Evolutionary conservation across 2,113 vertebrate species (phyloP).

Genomic region (Bombycilla garrulus): DNA sequence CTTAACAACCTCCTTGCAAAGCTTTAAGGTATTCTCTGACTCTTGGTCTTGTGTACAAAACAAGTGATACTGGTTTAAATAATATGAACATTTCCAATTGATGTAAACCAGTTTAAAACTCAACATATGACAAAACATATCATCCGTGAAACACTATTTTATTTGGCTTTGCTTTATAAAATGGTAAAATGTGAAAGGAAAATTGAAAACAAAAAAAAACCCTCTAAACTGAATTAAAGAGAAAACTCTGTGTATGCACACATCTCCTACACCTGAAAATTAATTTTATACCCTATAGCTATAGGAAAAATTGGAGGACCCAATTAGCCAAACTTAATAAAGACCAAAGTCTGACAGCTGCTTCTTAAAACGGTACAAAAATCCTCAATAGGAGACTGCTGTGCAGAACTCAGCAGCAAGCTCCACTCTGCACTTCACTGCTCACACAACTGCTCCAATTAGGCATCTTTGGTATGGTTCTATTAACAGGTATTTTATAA

Average conservation of each 20-base stretch:
- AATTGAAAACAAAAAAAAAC: background rate
- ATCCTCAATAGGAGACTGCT: background rate
- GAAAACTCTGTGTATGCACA: background rate
- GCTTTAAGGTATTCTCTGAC: background rate
- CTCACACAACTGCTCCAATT: background rate
- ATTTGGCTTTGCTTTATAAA: background rate
- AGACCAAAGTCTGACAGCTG: background rate
- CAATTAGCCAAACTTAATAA: background rate
- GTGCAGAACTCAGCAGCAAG: background rate
- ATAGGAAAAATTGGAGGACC: background rate
- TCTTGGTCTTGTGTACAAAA: background rate
- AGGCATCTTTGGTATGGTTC: background rate
- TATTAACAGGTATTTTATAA: background rate
- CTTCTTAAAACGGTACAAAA: background rate
- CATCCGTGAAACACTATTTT: background rate
- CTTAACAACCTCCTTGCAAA: background rate
- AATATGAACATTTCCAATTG: background rate
- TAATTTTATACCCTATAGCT: background rate
- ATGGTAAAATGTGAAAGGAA: background rate
- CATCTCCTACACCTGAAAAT: background rate
- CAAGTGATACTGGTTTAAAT: background rate
- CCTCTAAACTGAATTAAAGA: background rate
- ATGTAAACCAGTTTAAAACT: background rate
- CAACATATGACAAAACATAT: background rate
- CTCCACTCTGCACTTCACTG: background rate